Evolutionary conservation across 2,888 invertebrate species (phyloP).

Genomic region (Allolobophora icterica): DNA sequence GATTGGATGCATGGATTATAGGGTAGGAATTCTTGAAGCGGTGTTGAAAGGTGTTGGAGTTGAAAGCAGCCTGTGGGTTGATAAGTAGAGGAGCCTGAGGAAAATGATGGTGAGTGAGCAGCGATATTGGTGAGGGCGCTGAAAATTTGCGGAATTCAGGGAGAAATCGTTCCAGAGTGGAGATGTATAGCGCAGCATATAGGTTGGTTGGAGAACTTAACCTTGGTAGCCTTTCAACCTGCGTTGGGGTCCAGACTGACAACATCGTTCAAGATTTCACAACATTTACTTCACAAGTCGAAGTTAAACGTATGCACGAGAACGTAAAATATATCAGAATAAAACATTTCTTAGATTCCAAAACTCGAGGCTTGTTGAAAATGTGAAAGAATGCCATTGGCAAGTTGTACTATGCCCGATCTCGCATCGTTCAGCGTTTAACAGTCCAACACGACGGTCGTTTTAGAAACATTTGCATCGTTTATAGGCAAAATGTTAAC

Average conservation of each 20-base stretch:
- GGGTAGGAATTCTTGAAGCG: too few species aligned
- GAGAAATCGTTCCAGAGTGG: too few species aligned
- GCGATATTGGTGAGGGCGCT: too few species aligned
- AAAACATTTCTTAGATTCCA: conserved; percentile 24
- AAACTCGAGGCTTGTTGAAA: conserved; percentile 23
- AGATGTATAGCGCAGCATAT: too few species aligned
- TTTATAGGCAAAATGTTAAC: background rate
- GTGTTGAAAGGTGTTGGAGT: too few species aligned
- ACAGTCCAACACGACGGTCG: background rate
- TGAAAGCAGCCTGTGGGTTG: too few species aligned
- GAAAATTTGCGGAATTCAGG: too few species aligned
- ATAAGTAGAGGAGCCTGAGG: too few species aligned
- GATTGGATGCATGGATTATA: too few species aligned
- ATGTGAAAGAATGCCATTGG: conserved; percentile 26
- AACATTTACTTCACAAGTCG: conserved; percentile 17
- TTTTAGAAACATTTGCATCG: background rate
- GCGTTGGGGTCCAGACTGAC: background rate
- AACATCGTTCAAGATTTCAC: background rate
- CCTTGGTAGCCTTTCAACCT: too few species aligned
- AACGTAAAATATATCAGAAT: conserved; percentile 20
- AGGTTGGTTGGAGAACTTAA: too few species aligned
- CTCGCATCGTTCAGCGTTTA: background rate
- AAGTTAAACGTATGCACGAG: background rate
- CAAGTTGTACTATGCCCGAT: background rate
- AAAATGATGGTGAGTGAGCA: too few species aligned